Conservation (phyloP, 2,888 invertebrate genomes). For the Salpingus planirostris region DNA sequence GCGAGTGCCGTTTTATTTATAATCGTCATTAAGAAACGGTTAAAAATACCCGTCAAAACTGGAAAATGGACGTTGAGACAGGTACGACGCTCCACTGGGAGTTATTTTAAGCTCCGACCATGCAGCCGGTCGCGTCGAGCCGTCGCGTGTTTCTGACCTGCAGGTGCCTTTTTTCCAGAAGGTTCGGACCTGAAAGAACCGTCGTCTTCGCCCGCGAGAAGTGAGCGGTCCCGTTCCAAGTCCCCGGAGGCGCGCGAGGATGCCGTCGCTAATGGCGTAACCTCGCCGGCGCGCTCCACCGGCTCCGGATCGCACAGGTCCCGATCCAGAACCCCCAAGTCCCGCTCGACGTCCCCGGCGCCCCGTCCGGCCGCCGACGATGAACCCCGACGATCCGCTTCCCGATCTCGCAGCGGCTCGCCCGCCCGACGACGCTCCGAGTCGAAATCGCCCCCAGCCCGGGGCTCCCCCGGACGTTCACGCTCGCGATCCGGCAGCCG, state of each 20-base stretch:
- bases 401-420: conserved; percentile 29
- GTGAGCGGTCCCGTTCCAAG: conserved; percentile 28
- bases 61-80: conserved; percentile 20
- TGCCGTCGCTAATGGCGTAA: conserved; percentile 18
- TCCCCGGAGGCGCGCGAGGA: conserved; percentile 31
- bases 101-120: no score
- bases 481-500: conserved; percentile 22
- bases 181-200: conserved; percentile 11
- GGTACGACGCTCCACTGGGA: no score
- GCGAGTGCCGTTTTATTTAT: no score
- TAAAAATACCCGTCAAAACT: no score
- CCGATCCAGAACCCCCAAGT: conserved; percentile 6
- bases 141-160: no score
- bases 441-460: conserved; percentile 15
- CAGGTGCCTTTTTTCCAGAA: conserved; percentile 11
- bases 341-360: conserved; percentile 29
- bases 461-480: conserved; percentile 20
- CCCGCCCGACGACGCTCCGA: conserved; percentile 20
- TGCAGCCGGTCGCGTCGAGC: no score
- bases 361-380: conserved; percentile 28
- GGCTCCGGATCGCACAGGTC: conserved; percentile 30
- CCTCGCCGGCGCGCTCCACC: conserved; percentile 32
- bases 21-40: conserved; percentile 1
- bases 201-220: conserved; percentile 13
- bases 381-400: conserved; percentile 27